Conservation (phyloP, 2,113 vertebrate genomes). For the Clarias gariepinus region DNA sequence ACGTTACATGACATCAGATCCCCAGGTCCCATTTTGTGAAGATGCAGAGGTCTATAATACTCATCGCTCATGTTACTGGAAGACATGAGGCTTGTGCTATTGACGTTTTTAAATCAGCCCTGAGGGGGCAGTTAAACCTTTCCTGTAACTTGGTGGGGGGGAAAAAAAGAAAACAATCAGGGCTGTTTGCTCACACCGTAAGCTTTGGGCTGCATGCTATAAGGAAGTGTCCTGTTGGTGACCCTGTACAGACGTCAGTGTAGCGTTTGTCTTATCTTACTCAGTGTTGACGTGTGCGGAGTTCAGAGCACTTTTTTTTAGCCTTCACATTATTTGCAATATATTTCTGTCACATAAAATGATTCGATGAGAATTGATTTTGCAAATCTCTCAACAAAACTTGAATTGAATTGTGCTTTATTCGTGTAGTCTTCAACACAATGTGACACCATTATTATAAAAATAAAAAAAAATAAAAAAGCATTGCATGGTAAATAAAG, state of each 20-base stretch:
- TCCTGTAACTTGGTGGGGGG: background rate
- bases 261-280: background rate
- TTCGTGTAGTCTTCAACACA: no score
- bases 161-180: constrained; percentile 48
- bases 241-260: constrained; percentile 2
- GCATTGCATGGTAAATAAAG: no score
- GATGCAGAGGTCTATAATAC: background rate
- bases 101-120: constrained; percentile 53
- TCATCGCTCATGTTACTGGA: constrained; percentile 20
- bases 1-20: background rate
- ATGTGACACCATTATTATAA: no score
- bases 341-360: no score
- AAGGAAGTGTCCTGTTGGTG: constrained; percentile 5
- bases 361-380: no score
- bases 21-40: background rate
- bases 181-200: background rate
- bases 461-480: no score
- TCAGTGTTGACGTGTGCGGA: no score
- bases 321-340: no score
- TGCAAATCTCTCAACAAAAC: no score
- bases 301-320: background rate
- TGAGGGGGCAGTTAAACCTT: constrained; percentile 16
- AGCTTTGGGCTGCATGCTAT: background rate
- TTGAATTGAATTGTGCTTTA: no score
- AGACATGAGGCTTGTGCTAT: constrained; percentile 26